phyloP scores from a whole-genome alignment of 2,113 vertebrate genomes.

The Tetrax tetrax region DNA sequence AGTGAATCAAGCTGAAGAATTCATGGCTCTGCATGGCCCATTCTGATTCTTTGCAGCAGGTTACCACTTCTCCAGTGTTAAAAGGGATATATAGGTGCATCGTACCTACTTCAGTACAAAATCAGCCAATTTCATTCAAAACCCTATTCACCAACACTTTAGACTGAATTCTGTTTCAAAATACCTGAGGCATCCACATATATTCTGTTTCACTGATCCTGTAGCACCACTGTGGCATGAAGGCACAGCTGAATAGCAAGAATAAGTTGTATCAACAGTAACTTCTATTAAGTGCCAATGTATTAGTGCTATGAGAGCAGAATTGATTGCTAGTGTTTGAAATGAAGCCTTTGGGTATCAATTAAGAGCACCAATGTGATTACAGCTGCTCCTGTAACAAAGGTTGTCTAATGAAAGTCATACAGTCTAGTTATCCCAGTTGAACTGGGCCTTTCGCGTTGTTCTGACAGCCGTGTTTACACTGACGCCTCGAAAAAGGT shows the following conservation, averaged over 20 bases:
- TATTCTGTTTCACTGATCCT: not conserved
- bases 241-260: not conserved
- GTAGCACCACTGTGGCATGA: not conserved
- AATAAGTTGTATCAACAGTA: not conserved
- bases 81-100: rapidly evolving
- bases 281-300: not conserved
- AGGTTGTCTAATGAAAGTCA: not conserved
- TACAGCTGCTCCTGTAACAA: not conserved
- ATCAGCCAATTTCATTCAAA: not conserved
- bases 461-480: not conserved
- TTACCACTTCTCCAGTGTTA: not conserved
- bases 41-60: not conserved
- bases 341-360: not conserved
- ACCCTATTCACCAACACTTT: not conserved
- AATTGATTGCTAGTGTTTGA: not conserved
- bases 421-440: not conserved
- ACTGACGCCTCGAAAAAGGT: not conserved
- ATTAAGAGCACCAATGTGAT: not conserved
- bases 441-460: not conserved
- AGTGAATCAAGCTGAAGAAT: not conserved
- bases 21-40: not conserved
- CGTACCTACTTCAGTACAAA: not conserved
- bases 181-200: not conserved
- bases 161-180: not conserved
- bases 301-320: not conserved